phyloP scores from a whole-genome alignment of 2,113 vertebrate species.

The Chloropsis cyanopogon region DNA sequence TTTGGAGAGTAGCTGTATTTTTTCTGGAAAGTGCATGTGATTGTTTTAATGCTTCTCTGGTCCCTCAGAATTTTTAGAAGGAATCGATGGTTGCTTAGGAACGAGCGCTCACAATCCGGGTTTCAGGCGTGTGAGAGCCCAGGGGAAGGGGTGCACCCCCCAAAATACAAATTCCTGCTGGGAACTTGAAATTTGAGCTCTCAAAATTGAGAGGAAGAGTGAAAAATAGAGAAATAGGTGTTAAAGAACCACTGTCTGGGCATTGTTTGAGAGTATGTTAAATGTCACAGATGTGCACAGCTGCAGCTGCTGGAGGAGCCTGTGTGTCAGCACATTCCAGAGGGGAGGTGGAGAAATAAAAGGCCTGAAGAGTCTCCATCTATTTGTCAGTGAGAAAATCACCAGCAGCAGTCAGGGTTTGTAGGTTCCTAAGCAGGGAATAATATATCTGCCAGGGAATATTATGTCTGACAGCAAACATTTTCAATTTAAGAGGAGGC shows the following conservation, averaged over 20 bases:
- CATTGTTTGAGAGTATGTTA: neutral
- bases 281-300: neutral
- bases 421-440: neutral
- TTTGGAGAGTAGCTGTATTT: neutral
- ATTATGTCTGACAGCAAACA: neutral
- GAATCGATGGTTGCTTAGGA: constrained; percentile 58
- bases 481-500: neutral
- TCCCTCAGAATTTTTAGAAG: constrained; percentile 43
- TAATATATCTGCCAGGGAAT: neutral
- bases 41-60: constrained; percentile 43
- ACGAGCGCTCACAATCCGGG: neutral
- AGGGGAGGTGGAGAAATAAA: neutral
- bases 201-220: neutral
- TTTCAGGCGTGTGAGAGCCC: neutral
- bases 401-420: neutral
- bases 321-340: rapidly evolving
- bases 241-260: neutral
- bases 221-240: neutral
- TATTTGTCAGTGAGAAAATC: neutral
- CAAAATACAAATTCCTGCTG: neutral
- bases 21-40: neutral
- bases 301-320: neutral
- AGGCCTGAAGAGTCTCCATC: neutral
- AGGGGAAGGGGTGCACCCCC: neutral
- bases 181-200: neutral